Conservation (phyloP, 1,140 invertebrate genomes). For the Apis cerana region DNA sequence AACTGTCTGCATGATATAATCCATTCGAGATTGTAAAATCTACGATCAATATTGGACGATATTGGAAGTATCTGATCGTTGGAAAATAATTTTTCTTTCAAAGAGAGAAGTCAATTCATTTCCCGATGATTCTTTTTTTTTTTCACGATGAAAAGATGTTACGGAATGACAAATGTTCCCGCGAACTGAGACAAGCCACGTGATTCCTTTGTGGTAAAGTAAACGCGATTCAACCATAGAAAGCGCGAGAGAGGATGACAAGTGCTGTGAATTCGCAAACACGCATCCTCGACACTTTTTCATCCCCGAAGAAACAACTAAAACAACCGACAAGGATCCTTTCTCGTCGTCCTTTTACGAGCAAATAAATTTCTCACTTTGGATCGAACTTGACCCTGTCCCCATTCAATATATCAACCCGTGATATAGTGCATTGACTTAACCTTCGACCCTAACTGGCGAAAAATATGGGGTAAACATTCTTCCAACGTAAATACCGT, state of each 20-base stretch:
- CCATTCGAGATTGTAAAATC: too few relatives aligned
- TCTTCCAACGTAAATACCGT: background rate
- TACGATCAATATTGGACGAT: background rate
- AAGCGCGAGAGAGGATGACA: background rate
- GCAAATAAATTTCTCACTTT: constrained; percentile 55
- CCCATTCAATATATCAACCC: constrained; percentile 33
- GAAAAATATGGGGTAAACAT: constrained; percentile 11
- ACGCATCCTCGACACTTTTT: constrained; percentile 6
- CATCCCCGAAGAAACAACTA: background rate
- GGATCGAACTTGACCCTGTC: constrained; percentile 39
- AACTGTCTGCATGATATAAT: background rate
- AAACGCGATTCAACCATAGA: background rate
- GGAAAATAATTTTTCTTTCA: background rate
- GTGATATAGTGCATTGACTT: constrained; percentile 41
- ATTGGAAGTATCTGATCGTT: background rate
- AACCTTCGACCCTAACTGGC: constrained; percentile 27
- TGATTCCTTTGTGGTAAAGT: background rate
- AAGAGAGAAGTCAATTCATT: background rate
- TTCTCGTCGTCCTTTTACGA: constrained; percentile 36
- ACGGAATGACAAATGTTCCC: constrained; percentile 3
- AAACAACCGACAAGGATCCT: background rate
- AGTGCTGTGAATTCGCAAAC: constrained; percentile 13
- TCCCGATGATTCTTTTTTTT: background rate
- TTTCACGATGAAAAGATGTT: background rate
- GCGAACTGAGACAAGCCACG: background rate